phyloP scores from a whole-genome alignment of 2,797 vertebrate genomes.

The Pangasius macronema region DNA sequence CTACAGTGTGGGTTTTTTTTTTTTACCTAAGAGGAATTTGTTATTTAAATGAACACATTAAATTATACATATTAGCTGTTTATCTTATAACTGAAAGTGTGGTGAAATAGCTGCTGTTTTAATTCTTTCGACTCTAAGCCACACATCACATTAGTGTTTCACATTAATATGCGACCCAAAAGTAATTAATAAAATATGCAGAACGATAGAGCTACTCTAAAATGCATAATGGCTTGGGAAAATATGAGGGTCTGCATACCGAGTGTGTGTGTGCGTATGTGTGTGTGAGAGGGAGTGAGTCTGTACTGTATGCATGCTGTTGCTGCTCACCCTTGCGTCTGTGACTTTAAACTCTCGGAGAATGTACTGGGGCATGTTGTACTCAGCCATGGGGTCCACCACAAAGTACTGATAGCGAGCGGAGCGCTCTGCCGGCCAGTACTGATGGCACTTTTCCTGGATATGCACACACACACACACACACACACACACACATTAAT shows the following conservation, averaged over 20 bases:
- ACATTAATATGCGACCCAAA: conserved; percentile 5
- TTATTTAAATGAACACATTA: not conserved
- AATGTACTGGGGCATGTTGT: conserved; percentile 99
- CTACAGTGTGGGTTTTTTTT: not conserved
- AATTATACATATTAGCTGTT: conserved; percentile 1
- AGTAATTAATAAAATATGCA: conserved; percentile 16
- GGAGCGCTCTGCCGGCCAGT: conserved; percentile 95
- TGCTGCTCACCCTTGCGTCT: conserved; percentile 87
- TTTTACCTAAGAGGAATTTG: not conserved
- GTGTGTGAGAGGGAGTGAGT: not conserved
- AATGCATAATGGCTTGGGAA: not conserved
- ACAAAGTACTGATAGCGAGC: conserved; percentile 98
- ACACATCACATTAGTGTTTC: conserved; percentile 1
- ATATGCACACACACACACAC: conserved; percentile 66
- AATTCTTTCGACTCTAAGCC: not conserved
- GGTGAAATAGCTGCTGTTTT: not conserved
- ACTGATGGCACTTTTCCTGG: conserved; percentile 98
- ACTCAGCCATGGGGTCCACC: conserved; percentile 97
- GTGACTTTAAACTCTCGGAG: conserved; percentile 98
- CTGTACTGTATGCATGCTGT: not conserved
- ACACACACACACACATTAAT: conserved; percentile 55
- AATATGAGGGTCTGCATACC: not conserved
- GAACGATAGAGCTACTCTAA: conserved; percentile 3
- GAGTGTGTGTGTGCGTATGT: not conserved
- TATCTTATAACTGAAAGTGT: conserved; percentile 3